A percentile compares a stretch with the other conserved stretches of the same genome.
Evolutionary conservation across 2,888 invertebrate genomes (phyloP).

Genomic region (Crematogaster levior): DNA sequence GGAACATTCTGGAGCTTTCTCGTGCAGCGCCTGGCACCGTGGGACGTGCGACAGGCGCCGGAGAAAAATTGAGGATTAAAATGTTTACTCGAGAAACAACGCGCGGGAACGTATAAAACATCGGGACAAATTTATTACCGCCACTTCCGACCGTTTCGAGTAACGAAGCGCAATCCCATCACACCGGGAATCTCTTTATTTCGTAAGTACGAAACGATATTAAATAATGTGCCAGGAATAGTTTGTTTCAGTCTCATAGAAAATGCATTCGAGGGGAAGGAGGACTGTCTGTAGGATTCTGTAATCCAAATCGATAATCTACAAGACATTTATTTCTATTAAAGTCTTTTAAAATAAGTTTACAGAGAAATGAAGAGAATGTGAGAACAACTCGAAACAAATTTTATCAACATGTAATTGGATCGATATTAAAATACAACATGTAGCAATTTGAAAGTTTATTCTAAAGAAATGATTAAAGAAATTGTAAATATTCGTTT

Average conservation of each 20-base stretch:
- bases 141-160: slow-evolving; percentile 52
- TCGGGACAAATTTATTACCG: slow-evolving; percentile 53
- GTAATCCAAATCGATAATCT: neutral
- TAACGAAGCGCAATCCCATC: slow-evolving; percentile 53
- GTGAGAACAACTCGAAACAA: neutral
- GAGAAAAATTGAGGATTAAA: slow-evolving; percentile 56
- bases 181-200: slow-evolving; percentile 39
- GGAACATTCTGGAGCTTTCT: slow-evolving; percentile 55
- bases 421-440: neutral
- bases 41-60: slow-evolving; percentile 36
- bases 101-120: slow-evolving; percentile 55
- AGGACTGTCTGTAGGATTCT: neutral
- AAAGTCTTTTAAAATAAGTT: neutral
- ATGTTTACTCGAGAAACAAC: slow-evolving; percentile 58
- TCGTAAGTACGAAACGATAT: slow-evolving; percentile 44
- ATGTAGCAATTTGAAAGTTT: neutral
- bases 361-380: too few relatives aligned
- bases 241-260: slow-evolving; percentile 8
- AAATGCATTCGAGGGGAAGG: slow-evolving; percentile 2
- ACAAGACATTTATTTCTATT: neutral
- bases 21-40: slow-evolving; percentile 36
- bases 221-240: slow-evolving; percentile 46
- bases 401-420: neutral
- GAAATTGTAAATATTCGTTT: neutral
- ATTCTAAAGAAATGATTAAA: neutral